phyloP scores from a whole-genome alignment of 2,888 invertebrate genomes.

The Rhodophaea formosa region DNA sequence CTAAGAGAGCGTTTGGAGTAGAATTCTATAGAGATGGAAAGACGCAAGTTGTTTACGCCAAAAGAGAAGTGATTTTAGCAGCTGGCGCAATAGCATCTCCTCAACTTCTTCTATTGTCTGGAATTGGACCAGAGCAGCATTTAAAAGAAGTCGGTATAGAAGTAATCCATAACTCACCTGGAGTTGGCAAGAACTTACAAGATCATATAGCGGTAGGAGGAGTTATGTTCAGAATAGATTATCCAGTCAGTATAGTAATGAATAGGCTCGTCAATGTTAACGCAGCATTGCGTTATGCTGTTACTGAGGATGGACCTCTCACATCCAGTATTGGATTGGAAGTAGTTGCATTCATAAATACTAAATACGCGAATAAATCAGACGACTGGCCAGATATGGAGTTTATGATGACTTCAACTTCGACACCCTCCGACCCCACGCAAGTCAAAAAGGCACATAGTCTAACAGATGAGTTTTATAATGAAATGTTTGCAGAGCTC shows the following conservation, averaged over 20 bases:
- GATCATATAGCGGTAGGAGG: constrained; percentile 95
- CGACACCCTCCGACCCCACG: constrained; percentile 90
- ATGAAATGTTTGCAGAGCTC: constrained; percentile 86
- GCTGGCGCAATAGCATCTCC: constrained; percentile 96
- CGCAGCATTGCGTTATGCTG: constrained; percentile 90
- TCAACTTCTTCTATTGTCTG: constrained; percentile 94
- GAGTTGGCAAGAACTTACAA: constrained; percentile 93
- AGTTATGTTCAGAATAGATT: constrained; percentile 89
- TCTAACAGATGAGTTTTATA: constrained; percentile 89
- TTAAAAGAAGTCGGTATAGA: constrained; percentile 86
- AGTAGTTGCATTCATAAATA: constrained; percentile 92
- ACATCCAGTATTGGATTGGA: constrained; percentile 94
- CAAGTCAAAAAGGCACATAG: constrained; percentile 91
- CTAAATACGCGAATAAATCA: constrained; percentile 91
- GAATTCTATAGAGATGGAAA: constrained; percentile 87
- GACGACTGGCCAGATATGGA: constrained; percentile 97
- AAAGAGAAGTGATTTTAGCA: constrained; percentile 90
- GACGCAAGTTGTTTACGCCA: constrained; percentile 84
- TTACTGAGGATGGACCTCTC: constrained; percentile 92
- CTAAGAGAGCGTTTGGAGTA: constrained; percentile 88
- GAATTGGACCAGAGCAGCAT: constrained; percentile 90
- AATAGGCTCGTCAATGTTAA: constrained; percentile 91
- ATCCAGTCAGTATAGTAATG: constrained; percentile 90
- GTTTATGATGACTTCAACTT: constrained; percentile 92
- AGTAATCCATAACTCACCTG: constrained; percentile 88